Base-by-base conservation (phyloP, 1,140 invertebrate genomes). In the Zaprionus lachaisei region DNA sequence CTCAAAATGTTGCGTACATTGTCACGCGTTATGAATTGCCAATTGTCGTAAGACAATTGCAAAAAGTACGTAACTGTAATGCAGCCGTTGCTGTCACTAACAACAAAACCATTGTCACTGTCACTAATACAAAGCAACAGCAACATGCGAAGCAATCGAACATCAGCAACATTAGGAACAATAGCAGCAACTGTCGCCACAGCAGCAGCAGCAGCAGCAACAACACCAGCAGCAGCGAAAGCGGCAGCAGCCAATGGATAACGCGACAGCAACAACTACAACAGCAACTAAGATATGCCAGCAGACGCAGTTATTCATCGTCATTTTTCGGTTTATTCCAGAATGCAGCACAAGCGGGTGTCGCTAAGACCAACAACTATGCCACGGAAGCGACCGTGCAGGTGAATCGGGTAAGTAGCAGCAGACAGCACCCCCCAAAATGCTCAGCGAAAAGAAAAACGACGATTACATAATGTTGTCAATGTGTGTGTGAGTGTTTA, bases 311-410 rank as follows among this genome's bases (percentile, higher is more conserved):
- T 79, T 87, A 92, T 81, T 92, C 91, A 92, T 81, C 80, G 76
- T 92, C 91, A 84, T 92, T 92, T 92, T 92, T 92, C 91, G 91
- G 91, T 92, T 80, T 92, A 72, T 92, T 92, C 91, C 91, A 92
- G 91, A 92, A 80, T 91, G 80, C 87, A 72, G 90, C 90, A 73
- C 65, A 86, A 61, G 72, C 84, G 78, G 89, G 85, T 69, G 80
- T 80, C 63, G 73, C 89, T 63, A 92, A 92, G 72, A 87, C 76
- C 66, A 92, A 92, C 69, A 93, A 92, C 74, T 93, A 91, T 90
- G 92, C 92, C 79, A 93, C 92, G 61, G 92, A 92, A 68, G 92
- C 92, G 20, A 92, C 92, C 61, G 68, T 93, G 24, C 73, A 92
- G 90, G 92, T 92, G 71, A 87, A 92, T 82, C 86, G 90, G 61